Evolutionary conservation across 1,140 invertebrate genomes (phyloP).

Genomic region (Drosophila arizonae): DNA sequence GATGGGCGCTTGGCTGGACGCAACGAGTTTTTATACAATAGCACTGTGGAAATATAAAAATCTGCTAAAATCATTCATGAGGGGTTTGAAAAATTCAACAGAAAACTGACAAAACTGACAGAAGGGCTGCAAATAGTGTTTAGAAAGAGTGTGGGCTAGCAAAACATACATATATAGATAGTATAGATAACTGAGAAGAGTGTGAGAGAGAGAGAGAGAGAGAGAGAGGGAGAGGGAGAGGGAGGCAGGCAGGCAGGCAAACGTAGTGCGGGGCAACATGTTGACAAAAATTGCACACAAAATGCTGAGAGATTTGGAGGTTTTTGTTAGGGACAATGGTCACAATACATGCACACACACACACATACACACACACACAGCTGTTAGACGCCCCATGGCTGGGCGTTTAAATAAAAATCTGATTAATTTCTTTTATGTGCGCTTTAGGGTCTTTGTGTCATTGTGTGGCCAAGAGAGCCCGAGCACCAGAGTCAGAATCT

Average conservation of each 20-base stretch:
- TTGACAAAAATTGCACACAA: conserved; percentile 78
- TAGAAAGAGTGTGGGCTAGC: conserved; percentile 8
- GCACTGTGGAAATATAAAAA: conserved; percentile 62
- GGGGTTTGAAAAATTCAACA: conserved; percentile 60
- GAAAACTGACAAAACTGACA: conserved; percentile 74
- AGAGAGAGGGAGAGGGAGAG: conserved; percentile 18
- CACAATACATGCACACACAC: conserved; percentile 24
- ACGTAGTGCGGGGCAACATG: conserved; percentile 59
- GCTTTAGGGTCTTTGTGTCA: conserved; percentile 64
- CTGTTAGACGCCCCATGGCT: conserved; percentile 42
- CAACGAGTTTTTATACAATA: conserved; percentile 65
- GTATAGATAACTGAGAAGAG: background rate
- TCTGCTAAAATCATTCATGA: conserved; percentile 75
- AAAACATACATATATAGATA: conserved; percentile 1
- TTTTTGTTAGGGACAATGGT: conserved; percentile 66
- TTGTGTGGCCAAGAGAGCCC: conserved; percentile 54
- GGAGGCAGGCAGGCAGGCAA: conserved; percentile 6
- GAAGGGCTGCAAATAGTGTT: conserved; percentile 27
- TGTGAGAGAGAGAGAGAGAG: conserved; percentile 4
- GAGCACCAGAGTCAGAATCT: conserved; percentile 17
- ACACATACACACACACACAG: conserved; percentile 2
- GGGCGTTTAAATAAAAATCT: conserved; percentile 81
- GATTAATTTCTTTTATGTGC: conserved; percentile 78
- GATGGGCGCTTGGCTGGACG: conserved; percentile 57
- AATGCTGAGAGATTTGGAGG: conserved; percentile 47